Base-by-base conservation (phyloP, 2,888 invertebrate species). In the Lepidochitona cinerea region DNA sequence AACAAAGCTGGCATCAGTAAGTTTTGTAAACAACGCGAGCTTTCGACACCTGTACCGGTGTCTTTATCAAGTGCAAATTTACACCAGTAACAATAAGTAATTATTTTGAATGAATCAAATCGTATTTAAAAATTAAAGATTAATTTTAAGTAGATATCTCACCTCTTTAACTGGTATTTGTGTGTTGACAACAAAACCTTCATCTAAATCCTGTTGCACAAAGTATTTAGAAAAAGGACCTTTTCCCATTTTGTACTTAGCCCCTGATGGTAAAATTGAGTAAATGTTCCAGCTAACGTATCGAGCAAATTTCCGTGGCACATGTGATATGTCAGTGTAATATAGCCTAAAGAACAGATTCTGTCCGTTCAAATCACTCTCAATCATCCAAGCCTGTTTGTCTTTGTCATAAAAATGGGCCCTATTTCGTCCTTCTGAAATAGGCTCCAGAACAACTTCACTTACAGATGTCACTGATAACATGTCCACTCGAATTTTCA, bases 131-230 rank as follows among this genome's bases (percentile, higher is more conserved):
- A n/a, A n/a, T n/a, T n/a, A n/a, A n/a, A n/a, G n/a, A n/a, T n/a
- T n/a, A n/a, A n/a, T n/a, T n/a, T n/a, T n/a, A n/a, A n/a, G n/a
- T n/a, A n/a, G n/a, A n/a, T n/a, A n/a, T n/a, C 59, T 91, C 82
- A 94, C 94, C 91, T 95, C 94, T 87, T 94, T 94, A 33, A 95
- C 94, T 18, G 94, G 93, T 59, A 96, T 92, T 81, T 94, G 93
- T 5, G 95, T 95, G 89, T 94, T 94, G 94, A 96, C 95, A 89
- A 95, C 94, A 78, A 95, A 94, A 6, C 95, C 95, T 85, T 95
- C 95, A 88, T 95, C 95, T 0, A 93, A 93, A 72, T 93, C 94
- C 77, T 95, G 95, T 88, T 95, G 95, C 23, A 95, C 94, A 89
- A 95, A 96, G 89, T 95, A 96, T 84, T 94, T 94, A 83, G 94